A percentile compares a stretch with the other conserved stretches of the same genome.
These are phyloP conservation scores for Pocillopora grandis DNA, from an alignment of 92 coral and sea anemone species.

Conservation along the genomic window DNA sequence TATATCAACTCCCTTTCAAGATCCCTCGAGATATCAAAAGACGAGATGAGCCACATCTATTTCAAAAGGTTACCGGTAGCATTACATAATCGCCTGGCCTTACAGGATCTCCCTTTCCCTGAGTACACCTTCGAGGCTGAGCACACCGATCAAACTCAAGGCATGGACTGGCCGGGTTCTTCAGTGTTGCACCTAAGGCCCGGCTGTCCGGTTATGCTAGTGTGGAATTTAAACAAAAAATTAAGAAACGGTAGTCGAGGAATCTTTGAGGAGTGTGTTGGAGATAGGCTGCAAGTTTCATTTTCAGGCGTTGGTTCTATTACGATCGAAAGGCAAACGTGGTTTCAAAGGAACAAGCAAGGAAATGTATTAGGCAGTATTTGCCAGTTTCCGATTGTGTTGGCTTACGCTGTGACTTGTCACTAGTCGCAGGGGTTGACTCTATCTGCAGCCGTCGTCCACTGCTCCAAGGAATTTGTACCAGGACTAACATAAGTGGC, in stretches of 20 bases:
- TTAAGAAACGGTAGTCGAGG: background rate
- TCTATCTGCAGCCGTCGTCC: slow-evolving; percentile 28
- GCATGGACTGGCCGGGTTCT: slow-evolving; percentile 37
- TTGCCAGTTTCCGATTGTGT: slow-evolving; percentile 48
- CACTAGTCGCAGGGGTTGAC: slow-evolving; percentile 42
- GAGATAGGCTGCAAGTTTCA: background rate
- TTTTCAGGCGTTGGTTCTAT: no score
- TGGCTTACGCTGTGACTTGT: slow-evolving; percentile 52
- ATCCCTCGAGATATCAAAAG: no score
- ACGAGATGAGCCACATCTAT: no score
- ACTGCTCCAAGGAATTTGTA: slow-evolving; percentile 36
- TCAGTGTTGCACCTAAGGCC: background rate
- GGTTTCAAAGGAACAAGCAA: slow-evolving; percentile 15
- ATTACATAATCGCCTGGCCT: slow-evolving; percentile 6
- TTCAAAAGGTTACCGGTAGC: background rate
- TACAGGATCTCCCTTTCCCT: no score
- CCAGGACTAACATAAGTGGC: slow-evolving; percentile 38
- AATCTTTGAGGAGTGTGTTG: slow-evolving; percentile 11
- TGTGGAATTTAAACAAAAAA: background rate
- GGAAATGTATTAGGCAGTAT: slow-evolving; percentile 38
- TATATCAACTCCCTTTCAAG: no score
- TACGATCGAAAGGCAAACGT: background rate
- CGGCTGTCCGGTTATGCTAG: slow-evolving; percentile 29
- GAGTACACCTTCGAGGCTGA: background rate
- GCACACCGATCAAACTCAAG: background rate